Conservation (phyloP, 2,797 vertebrate species). For the Lutra lutra region DNA sequence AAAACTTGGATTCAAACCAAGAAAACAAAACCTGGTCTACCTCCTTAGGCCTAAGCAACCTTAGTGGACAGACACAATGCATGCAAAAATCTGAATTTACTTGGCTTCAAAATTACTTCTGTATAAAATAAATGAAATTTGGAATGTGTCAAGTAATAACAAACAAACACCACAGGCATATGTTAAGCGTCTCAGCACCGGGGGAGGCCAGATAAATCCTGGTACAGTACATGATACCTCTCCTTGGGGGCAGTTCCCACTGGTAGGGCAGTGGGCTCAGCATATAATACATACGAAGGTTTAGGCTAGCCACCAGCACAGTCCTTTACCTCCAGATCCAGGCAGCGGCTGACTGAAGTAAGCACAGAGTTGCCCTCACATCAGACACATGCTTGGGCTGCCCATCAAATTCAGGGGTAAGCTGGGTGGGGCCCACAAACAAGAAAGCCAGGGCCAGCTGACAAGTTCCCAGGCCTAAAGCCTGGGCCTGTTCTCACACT, state of each 20-base stretch:
- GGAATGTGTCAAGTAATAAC: neutral
- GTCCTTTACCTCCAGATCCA: neutral
- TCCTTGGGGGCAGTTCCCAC: neutral
- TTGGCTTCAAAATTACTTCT: neutral
- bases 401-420: neutral
- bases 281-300: neutral
- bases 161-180: neutral
- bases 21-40: neutral
- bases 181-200: neutral
- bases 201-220: neutral
- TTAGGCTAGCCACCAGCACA: neutral
- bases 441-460: neutral
- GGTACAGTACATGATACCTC: neutral
- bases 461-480: neutral
- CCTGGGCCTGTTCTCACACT: neutral
- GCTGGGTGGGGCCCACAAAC: neutral
- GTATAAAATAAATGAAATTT: constrained; percentile 38
- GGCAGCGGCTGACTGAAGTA: neutral
- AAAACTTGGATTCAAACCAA: constrained; percentile 29
- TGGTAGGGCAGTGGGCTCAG: neutral
- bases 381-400: neutral
- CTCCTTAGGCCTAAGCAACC: neutral
- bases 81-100: constrained; percentile 12
- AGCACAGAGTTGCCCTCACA: neutral
- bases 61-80: neutral